A percentile compares a stretch with the other conserved stretches of the same genome.
phyloP scores from a whole-genome alignment of 2,888 invertebrate genomes.

The Stratiomys singularior region DNA sequence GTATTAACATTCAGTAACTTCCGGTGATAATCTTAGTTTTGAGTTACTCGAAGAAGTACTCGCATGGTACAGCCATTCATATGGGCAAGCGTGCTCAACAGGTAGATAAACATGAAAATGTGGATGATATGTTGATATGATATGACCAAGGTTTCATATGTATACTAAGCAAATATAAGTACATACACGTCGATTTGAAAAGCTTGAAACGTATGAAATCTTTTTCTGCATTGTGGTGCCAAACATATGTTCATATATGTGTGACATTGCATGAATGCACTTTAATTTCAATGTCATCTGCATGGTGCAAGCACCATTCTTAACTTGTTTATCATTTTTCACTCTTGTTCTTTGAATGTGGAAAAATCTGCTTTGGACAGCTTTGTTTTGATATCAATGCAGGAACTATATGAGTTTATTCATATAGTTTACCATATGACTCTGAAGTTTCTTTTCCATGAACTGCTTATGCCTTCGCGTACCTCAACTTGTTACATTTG shows the following conservation, averaged over 20 bases:
- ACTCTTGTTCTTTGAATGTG: not conserved
- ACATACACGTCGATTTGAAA: not conserved
- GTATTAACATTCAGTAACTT: not conserved
- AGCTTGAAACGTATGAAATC: not conserved
- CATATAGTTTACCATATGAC: too few relatives aligned
- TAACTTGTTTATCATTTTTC: not conserved
- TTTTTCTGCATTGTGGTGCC: not conserved
- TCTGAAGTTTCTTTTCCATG: too few relatives aligned
- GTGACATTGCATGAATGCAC: not conserved
- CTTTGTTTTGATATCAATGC: too few relatives aligned
- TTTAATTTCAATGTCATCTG: slow-evolving; percentile 25
- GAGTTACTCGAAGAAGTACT: too few relatives aligned
- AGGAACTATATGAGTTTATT: too few relatives aligned
- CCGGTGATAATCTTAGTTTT: too few relatives aligned
- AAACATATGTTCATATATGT: not conserved
- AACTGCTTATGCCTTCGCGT: too few relatives aligned
- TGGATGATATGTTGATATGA: not conserved
- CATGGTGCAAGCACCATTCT: not conserved
- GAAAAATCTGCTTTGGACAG: too few relatives aligned
- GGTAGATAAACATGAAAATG: not conserved
- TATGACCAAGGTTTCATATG: not conserved
- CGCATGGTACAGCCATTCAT: not conserved
- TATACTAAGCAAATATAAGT: not conserved
- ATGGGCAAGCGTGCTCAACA: not conserved
- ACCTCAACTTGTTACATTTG: too few relatives aligned